These are phyloP conservation scores for Pachycephala philippinensis DNA, from an alignment of 2,113 vertebrate genomes.

Conservation along the genomic window DNA sequence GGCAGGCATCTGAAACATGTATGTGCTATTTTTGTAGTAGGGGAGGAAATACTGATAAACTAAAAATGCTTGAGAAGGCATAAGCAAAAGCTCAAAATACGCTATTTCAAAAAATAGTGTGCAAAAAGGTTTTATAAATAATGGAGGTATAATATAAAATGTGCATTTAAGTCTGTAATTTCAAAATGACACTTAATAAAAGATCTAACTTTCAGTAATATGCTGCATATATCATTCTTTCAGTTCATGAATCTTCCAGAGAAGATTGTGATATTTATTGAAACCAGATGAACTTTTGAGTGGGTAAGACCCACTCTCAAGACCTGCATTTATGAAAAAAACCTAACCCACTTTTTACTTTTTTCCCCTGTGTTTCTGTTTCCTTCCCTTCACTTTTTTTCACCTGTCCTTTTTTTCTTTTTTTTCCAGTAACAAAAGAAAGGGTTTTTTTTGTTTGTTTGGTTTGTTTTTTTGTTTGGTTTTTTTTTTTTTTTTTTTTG, in stretches of 20 bases:
- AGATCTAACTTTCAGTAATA: not conserved
- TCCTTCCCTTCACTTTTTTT: not conserved
- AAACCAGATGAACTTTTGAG: not conserved
- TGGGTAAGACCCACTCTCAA: not conserved
- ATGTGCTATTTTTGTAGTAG: not conserved
- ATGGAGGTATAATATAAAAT: not conserved
- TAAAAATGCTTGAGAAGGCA: not conserved
- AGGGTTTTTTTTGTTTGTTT: fast-evolving
- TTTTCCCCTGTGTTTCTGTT: not conserved
- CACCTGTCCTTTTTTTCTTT: not conserved
- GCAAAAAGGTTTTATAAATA: not conserved
- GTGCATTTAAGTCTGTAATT: not conserved
- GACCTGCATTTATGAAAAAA: not conserved
- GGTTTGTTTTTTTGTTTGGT: too few relatives aligned
- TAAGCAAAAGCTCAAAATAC: not conserved
- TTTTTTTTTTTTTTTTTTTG: too few relatives aligned
- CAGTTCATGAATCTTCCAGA: not conserved
- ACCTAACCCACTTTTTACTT: not conserved
- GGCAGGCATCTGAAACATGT: not conserved
- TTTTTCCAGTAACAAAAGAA: not conserved
- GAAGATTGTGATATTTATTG: not conserved
- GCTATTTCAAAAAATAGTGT: not conserved
- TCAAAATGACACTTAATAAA: not conserved
- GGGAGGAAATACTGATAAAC: not conserved
- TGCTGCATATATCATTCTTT: not conserved